These are phyloP conservation scores for silkworm (Bombyx mori) DNA, from an alignment of 1,140 invertebrate genomes.

Conservation along the genomic window ASM3026992v2 NC_085119.1:3475001-3475500, in stretches of 20 bases:
- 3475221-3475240: constrained; percentile 53
- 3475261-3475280: constrained; percentile 24
- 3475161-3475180: constrained; percentile 60
- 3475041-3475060: background rate
- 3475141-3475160: constrained; percentile 54
- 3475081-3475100: background rate
- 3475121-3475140: constrained; percentile 27
- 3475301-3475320: constrained; percentile 40
- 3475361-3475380: constrained; percentile 56
- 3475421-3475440: constrained; percentile 56
- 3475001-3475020: too few relatives aligned
- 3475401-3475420: constrained; percentile 56
- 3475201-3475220: constrained; percentile 44
- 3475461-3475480: constrained; percentile 66
- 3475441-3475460: constrained; percentile 59
- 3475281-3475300: constrained; percentile 39
- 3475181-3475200: constrained; percentile 58
- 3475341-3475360: constrained; percentile 44
- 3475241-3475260: constrained; percentile 34
- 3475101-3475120: background rate
- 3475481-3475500: constrained; percentile 43
- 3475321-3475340: constrained; percentile 44
- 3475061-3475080: background rate
- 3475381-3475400: constrained; percentile 54
- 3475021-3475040: too few relatives aligned